Conservation (phyloP, 2,888 invertebrate genomes). For the Coronaproctus castanopsis region DNA sequence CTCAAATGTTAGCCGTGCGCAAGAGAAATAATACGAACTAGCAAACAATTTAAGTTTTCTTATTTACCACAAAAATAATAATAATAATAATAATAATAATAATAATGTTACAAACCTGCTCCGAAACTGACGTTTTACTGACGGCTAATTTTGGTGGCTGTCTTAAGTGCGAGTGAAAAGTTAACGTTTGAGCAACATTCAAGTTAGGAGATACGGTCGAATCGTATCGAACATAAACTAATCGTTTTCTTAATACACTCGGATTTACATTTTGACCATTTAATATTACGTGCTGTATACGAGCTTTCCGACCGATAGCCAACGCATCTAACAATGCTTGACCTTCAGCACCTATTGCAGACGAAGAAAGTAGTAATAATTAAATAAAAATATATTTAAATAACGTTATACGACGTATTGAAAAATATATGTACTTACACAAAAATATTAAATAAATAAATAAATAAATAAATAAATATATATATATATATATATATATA, state of each 20-base stretch:
- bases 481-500: too few species aligned
- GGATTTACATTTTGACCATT: constrained; percentile 67
- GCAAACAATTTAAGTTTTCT: too few species aligned
- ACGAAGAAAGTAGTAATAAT: constrained; percentile 4
- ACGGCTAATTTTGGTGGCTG: constrained; percentile 17
- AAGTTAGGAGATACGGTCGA: constrained; percentile 61
- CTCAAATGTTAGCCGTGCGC: too few species aligned
- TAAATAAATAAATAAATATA: too few species aligned
- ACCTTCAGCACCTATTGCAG: constrained; percentile 39
- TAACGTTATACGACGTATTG: too few species aligned
- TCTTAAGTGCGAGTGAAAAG: constrained; percentile 32
- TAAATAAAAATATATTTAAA: constrained; percentile 3
- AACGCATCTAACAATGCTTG: constrained; percentile 66
- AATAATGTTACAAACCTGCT: constrained; percentile 20
- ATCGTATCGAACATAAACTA: constrained; percentile 55
- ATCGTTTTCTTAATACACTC: constrained; percentile 43
- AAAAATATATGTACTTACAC: too few species aligned
- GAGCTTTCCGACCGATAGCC: constrained; percentile 45
- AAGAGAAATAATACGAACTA: too few species aligned
- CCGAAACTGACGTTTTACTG: constrained; percentile 19
- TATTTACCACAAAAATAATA: too few species aligned
- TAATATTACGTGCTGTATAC: constrained; percentile 39
- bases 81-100: too few species aligned
- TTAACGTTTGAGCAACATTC: constrained; percentile 73
- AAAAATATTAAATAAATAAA: too few species aligned